Percentiles rank a stretch among this genome's conserved stretches.
Evolutionary conservation across 2,888 invertebrate genomes (phyloP).

Genomic region (Entomobrya multifasciata): DNA sequence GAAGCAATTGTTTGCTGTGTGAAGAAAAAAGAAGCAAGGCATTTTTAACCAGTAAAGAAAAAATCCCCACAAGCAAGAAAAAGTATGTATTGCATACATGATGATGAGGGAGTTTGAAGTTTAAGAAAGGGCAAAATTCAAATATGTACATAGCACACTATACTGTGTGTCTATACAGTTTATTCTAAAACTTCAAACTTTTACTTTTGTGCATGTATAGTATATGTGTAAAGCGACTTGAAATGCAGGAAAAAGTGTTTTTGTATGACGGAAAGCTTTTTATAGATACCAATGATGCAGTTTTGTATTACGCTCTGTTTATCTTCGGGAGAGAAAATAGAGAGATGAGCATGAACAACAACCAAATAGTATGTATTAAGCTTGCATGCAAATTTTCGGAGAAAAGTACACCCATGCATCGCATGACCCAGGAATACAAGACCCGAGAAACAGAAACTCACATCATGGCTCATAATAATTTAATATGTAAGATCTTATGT

Average conservation of each 20-base stretch:
- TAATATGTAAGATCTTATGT: too few relatives aligned
- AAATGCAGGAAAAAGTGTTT: too few relatives aligned
- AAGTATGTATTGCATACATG: neutral
- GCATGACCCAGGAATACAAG: too few relatives aligned
- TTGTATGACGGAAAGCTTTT: too few relatives aligned
- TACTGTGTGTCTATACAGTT: neutral
- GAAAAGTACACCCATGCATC: too few relatives aligned
- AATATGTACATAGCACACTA: neutral
- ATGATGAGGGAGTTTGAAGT: neutral
- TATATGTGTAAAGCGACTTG: too few relatives aligned
- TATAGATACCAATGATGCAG: too few relatives aligned
- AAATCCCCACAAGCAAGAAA: slow-evolving; percentile 12
- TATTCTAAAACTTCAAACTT: neutral
- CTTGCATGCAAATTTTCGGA: too few relatives aligned
- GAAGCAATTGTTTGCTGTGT: slow-evolving; percentile 37
- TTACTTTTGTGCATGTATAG: slow-evolving; percentile 1
- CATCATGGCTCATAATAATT: too few relatives aligned
- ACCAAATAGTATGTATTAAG: too few relatives aligned
- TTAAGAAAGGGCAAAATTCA: slow-evolving; percentile 8
- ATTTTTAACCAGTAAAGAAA: slow-evolving; percentile 1
- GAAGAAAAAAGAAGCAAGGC: neutral
- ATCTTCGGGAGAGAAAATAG: neutral
- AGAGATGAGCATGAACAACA: too few relatives aligned
- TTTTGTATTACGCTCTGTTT: slow-evolving; percentile 34
- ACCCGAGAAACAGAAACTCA: too few relatives aligned